Evolutionary conservation across 1,140 invertebrate species (phyloP).

Genomic region (Trigoniulus corallinus): DNA sequence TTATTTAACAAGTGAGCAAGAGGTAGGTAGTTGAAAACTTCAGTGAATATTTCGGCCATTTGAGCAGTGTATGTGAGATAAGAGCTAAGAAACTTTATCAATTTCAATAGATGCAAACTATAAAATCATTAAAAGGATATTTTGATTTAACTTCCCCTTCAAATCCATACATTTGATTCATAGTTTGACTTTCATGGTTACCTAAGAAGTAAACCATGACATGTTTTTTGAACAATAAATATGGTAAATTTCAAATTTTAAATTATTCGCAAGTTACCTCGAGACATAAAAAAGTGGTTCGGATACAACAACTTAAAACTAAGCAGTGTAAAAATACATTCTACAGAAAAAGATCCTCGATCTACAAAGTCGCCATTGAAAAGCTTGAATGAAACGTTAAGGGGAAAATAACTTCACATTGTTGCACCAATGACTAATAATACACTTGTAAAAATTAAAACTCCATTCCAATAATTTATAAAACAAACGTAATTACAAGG

Average conservation of each 20-base stretch:
- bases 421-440: constrained; percentile 2
- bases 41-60: constrained; percentile 94
- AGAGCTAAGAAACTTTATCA: background rate
- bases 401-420: too few species aligned
- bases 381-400: constrained; percentile 42
- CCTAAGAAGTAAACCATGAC: constrained; percentile 37
- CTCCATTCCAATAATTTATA: background rate
- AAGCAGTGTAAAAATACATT: constrained; percentile 96
- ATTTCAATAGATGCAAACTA: background rate
- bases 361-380: constrained; percentile 99
- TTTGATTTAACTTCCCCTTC: constrained; percentile 94
- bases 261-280: constrained; percentile 46
- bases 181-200: constrained; percentile 93
- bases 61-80: constrained; percentile 41
- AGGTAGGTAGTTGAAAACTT: constrained; percentile 96
- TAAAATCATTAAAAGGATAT: constrained; percentile 32
- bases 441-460: background rate
- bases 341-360: constrained; percentile 95
- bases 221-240: constrained; percentile 3
- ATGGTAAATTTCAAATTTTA: constrained; percentile 1
- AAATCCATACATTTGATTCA: constrained; percentile 99
- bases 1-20: constrained; percentile 88
- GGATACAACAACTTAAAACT: constrained; percentile 95
- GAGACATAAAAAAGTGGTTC: constrained; percentile 91
- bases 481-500: constrained; percentile 15